A percentile compares a stretch with the other conserved stretches of the same genome.
Conservation (phyloP, 2,888 invertebrate genomes). For the Apamea monoglypha region DNA sequence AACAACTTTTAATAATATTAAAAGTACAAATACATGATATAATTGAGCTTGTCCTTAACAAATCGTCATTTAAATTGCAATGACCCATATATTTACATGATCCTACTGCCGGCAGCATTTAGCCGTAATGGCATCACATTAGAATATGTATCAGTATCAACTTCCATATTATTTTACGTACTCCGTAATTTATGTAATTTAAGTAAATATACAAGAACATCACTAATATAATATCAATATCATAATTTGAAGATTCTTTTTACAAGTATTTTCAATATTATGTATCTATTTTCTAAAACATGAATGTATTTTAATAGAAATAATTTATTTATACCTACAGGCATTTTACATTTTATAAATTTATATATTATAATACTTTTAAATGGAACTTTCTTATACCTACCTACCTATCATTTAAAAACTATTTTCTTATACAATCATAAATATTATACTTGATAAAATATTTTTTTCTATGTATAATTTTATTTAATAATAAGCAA, state of each 20-base stretch:
- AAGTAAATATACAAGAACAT: conserved; percentile 12
- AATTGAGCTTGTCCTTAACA: conserved; percentile 25
- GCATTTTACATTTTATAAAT: conserved; percentile 59
- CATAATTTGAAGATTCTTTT: conserved; percentile 48
- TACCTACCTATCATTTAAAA: conserved; percentile 33
- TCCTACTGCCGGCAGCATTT: conserved; percentile 59
- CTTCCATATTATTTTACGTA: conserved; percentile 24
- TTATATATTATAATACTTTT: conserved; percentile 46
- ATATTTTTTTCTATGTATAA: conserved; percentile 40
- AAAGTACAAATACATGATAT: conserved; percentile 1
- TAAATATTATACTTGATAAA: conserved; percentile 4
- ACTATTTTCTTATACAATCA: conserved; percentile 43
- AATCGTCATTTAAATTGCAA: conserved; percentile 10
- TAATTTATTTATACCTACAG: conserved; percentile 32
- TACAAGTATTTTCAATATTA: conserved; percentile 49
- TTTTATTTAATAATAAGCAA: conserved; percentile 48
- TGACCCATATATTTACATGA: conserved; percentile 2
- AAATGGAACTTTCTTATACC: conserved; percentile 22
- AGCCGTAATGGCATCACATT: conserved; percentile 41
- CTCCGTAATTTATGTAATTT: conserved; percentile 19
- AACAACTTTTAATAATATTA: background rate
- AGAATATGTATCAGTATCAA: conserved; percentile 18
- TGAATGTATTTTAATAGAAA: conserved; percentile 52
- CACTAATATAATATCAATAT: conserved; percentile 16
- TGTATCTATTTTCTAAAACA: conserved; percentile 27